Conservation (phyloP, 2,113 vertebrate genomes). For the Mionectes macconnelli region DNA sequence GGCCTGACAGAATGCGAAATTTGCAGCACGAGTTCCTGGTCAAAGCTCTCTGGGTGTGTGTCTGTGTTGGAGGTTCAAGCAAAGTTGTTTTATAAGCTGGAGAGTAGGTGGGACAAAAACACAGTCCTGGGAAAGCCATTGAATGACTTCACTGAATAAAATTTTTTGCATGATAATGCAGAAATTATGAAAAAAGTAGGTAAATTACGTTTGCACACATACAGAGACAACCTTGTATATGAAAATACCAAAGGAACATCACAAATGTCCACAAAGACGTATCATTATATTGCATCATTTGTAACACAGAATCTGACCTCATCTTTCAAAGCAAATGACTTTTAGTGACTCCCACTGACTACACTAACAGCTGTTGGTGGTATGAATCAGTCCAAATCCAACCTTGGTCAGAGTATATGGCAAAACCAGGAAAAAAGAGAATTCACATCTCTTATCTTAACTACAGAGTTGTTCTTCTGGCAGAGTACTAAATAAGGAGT, state of each 20-base stretch:
- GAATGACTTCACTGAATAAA: not conserved
- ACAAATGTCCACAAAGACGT: not conserved
- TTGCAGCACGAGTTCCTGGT: not conserved
- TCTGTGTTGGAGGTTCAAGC: not conserved
- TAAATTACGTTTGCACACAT: not conserved
- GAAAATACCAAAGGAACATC: not conserved
- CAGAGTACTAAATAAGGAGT: not conserved
- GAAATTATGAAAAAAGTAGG: not conserved
- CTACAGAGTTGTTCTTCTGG: not conserved
- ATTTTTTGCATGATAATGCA: not conserved
- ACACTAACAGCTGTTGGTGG: not conserved
- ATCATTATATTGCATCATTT: not conserved
- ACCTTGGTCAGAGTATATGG: not conserved
- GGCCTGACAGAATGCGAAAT: not conserved
- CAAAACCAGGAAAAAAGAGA: not conserved
- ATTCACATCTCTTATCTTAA: not conserved
- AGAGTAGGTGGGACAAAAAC: not conserved
- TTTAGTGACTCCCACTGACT: not conserved
- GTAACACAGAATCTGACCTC: not conserved
- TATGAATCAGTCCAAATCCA: not conserved
- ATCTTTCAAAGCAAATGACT: not conserved
- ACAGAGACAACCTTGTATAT: not conserved
- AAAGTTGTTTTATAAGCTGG: not conserved
- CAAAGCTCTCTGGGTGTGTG: not conserved
- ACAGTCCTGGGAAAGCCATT: not conserved